A percentile compares a stretch with the other conserved stretches of the same genome.
Conservation (phyloP, 2,888 invertebrate species). For the Andrena haemorrhoa region DNA sequence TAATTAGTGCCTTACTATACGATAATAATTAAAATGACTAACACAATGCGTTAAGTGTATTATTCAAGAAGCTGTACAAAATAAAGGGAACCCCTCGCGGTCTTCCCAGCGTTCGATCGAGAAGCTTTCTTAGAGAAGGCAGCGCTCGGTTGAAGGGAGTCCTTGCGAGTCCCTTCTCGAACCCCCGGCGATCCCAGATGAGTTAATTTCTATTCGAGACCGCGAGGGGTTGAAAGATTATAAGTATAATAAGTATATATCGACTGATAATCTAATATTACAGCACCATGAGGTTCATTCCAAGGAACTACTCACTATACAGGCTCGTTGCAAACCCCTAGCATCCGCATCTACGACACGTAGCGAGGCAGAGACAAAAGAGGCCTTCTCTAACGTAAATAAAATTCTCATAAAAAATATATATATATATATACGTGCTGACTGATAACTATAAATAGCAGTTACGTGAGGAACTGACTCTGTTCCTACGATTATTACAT, state of each 20-base stretch:
- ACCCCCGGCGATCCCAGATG: background rate
- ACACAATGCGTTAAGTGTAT: constrained; percentile 77
- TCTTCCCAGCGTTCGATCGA: background rate
- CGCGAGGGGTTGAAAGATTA: constrained; percentile 61
- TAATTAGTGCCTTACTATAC: constrained; percentile 68
- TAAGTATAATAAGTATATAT: constrained; percentile 74
- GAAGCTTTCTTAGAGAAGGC: background rate
- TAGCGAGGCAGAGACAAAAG: constrained; percentile 41
- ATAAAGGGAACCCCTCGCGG: constrained; percentile 29
- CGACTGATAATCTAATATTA: constrained; percentile 76
- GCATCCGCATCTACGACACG: constrained; percentile 56
- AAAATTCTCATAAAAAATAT: constrained; percentile 60
- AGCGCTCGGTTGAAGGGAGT: background rate
- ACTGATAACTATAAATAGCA: constrained; percentile 63
- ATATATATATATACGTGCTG: constrained; percentile 53
- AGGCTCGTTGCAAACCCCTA: constrained; percentile 53
- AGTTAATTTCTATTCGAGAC: background rate
- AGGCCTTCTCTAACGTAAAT: constrained; percentile 39
- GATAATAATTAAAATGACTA: constrained; percentile 76
- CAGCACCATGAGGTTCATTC: constrained; percentile 76
- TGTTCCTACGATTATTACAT: constrained; percentile 42
- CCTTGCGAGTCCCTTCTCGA: background rate
- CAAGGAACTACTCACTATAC: constrained; percentile 70
- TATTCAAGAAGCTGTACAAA: constrained; percentile 83
- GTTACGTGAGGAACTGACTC: constrained; percentile 45